A percentile compares a stretch with the other conserved stretches of the same genome.
These are phyloP conservation scores for Timandra comae DNA, from an alignment of 2,888 invertebrate genomes.

Conservation along the genomic window DNA sequence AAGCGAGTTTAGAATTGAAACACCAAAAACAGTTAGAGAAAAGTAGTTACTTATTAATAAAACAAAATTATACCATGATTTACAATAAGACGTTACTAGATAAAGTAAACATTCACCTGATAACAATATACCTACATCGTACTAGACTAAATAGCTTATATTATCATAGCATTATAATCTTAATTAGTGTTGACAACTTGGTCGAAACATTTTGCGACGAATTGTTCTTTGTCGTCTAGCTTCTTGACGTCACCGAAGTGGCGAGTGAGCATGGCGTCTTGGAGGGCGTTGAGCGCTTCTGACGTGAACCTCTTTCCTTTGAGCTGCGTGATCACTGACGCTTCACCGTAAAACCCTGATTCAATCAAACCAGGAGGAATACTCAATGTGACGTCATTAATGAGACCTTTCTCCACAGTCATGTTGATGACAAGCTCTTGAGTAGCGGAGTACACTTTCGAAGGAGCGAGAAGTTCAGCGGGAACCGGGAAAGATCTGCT, in stretches of 20 bases:
- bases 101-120: not conserved
- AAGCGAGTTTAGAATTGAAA: too few relatives aligned
- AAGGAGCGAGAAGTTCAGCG: slow-evolving; percentile 60
- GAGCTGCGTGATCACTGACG: slow-evolving; percentile 79
- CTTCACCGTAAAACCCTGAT: slow-evolving; percentile 79
- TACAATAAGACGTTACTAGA: too few relatives aligned
- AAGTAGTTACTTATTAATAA: too few relatives aligned
- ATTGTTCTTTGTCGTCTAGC: slow-evolving; percentile 76
- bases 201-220: slow-evolving; percentile 79
- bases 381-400: slow-evolving; percentile 79
- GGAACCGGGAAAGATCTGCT: slow-evolving; percentile 80
- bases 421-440: slow-evolving; percentile 79
- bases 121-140: not conserved
- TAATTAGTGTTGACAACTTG: slow-evolving; percentile 78
- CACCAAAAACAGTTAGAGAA: too few relatives aligned
- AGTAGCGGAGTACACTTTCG: slow-evolving; percentile 50
- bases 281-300: slow-evolving; percentile 77
- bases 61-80: too few relatives aligned
- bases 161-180: slow-evolving; percentile 6
- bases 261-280: slow-evolving; percentile 70
- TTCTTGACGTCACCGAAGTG: slow-evolving; percentile 42
- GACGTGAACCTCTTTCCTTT: slow-evolving; percentile 81
- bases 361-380: slow-evolving; percentile 79
- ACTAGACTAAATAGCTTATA: not conserved
- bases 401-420: slow-evolving; percentile 80